phyloP scores from a whole-genome alignment of 2,797 vertebrate genomes.

The Heteromormyrus szaboi region DNA sequence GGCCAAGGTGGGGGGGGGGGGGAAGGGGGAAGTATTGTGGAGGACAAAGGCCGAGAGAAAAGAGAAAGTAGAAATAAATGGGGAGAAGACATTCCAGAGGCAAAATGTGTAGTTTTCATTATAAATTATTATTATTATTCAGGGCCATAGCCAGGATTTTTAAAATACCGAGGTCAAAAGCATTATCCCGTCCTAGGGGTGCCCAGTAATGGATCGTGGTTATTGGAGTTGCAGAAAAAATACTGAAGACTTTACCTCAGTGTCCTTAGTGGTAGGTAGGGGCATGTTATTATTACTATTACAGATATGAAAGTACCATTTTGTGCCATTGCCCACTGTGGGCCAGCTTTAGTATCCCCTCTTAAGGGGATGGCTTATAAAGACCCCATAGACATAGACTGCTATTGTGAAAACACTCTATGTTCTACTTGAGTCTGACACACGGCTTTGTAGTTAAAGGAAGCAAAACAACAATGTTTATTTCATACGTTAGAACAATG shows the following conservation, averaged over 20 bases:
- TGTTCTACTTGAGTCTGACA: neutral
- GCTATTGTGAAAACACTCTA: neutral
- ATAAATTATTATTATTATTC: neutral
- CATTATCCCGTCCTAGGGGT: neutral
- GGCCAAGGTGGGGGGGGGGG: neutral
- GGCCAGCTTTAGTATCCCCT: neutral
- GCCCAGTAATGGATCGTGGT: neutral
- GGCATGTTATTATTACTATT: neutral
- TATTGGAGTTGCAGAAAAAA: neutral
- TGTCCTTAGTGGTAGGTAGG: neutral
- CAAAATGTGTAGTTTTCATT: neutral
- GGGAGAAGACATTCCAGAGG: neutral
- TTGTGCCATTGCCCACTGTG: neutral
- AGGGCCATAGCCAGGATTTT: neutral
- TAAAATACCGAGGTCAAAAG: neutral
- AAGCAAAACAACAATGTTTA: neutral
- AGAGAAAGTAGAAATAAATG: neutral
- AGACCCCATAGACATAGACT: neutral
- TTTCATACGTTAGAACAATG: neutral
- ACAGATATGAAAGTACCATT: neutral
- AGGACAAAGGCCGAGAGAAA: neutral
- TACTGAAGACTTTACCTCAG: neutral
- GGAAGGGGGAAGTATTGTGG: neutral
- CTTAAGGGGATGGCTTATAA: neutral
- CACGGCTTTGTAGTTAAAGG: neutral